These are phyloP conservation scores for Cephus spinipes DNA, from an alignment of 2,888 invertebrate species.

Conservation along the genomic window DNA sequence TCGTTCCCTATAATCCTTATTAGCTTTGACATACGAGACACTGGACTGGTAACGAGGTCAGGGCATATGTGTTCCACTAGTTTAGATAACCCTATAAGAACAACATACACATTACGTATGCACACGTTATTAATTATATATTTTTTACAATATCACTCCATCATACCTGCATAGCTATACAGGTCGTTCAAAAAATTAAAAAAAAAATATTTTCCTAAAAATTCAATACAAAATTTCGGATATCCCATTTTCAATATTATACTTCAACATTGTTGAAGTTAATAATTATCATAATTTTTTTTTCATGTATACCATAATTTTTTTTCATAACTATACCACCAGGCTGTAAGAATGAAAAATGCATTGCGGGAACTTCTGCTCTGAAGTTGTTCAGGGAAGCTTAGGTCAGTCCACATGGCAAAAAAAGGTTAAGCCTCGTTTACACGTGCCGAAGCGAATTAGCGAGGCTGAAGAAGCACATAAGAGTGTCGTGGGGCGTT, in stretches of 20 bases:
- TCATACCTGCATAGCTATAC: not conserved
- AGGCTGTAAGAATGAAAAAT: not conserved
- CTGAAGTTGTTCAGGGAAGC: not conserved
- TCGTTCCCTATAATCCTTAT: not conserved
- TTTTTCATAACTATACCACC: not conserved
- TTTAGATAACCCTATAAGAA: not conserved
- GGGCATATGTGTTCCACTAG: not conserved
- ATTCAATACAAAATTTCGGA: not conserved
- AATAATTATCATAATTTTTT: too few relatives aligned
- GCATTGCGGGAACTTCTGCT: not conserved
- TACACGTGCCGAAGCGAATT: not conserved
- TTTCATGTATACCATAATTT: not conserved
- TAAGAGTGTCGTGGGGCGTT: not conserved
- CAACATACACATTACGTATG: not conserved
- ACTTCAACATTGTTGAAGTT: too few relatives aligned
- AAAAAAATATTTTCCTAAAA: not conserved
- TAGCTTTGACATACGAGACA: not conserved
- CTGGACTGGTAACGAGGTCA: not conserved
- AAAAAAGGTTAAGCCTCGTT: not conserved
- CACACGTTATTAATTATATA: not conserved
- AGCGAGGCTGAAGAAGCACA: not conserved
- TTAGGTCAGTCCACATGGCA: not conserved
- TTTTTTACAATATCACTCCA: not conserved
- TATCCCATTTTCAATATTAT: too few relatives aligned
- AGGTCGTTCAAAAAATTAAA: not conserved